Percentiles rank a stretch among this genome's conserved stretches.
These are phyloP conservation scores for Cavia aperea DNA, from an alignment of 2,113 vertebrate genomes.

Conservation along the genomic window DNA sequence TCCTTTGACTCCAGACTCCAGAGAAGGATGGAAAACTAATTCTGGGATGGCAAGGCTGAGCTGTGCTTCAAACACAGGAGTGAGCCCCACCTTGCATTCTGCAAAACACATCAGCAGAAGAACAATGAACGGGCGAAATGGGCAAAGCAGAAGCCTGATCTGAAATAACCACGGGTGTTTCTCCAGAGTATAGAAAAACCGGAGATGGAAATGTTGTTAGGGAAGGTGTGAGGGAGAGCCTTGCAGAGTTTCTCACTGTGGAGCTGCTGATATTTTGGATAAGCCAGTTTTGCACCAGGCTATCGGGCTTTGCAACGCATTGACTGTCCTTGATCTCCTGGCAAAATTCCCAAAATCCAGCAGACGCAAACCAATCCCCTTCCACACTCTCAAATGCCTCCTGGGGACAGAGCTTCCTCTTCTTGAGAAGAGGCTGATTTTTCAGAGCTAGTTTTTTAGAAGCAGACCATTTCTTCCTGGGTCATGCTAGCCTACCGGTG, in stretches of 20 bases:
- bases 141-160: neutral
- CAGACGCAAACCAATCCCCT: neutral
- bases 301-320: neutral
- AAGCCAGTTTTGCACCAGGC: neutral
- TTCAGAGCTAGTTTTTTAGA: neutral
- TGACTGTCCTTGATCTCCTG: neutral
- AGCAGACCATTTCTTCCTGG: neutral
- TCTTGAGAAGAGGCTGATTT: neutral
- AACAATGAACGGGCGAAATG: neutral
- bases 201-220: neutral
- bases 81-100: conserved; percentile 78
- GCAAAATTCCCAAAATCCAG: neutral
- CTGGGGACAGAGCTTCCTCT: neutral
- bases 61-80: conserved; percentile 87
- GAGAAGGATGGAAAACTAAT: conserved; percentile 85
- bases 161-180: neutral
- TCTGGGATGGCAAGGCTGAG: conserved; percentile 84
- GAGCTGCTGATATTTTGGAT: neutral
- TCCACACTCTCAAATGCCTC: neutral
- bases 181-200: neutral
- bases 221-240: neutral
- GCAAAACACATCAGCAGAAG: neutral
- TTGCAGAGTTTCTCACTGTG: neutral
- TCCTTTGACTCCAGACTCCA: conserved; percentile 79
- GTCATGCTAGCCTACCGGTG: neutral